Evolutionary conservation across 2,797 vertebrate genomes (phyloP).

Genomic region (Trematomus bernacchii): DNA sequence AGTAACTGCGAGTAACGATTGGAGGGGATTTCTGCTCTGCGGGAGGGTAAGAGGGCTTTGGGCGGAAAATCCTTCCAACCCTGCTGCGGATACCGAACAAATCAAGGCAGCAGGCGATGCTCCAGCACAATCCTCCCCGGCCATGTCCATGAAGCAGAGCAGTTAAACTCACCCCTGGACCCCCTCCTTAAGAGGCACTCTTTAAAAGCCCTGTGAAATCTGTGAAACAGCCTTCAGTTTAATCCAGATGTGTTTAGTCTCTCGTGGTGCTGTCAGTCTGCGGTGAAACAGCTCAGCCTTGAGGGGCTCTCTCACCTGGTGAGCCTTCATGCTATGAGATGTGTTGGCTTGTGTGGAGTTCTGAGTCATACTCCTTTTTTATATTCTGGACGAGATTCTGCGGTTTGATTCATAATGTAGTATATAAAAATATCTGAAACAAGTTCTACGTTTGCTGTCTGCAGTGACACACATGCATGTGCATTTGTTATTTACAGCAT

Average conservation of each 20-base stretch:
- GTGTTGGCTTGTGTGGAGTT: slow-evolving; percentile 30
- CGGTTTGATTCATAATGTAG: background rate
- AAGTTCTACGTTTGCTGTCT: slow-evolving; percentile 9
- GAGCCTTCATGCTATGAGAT: slow-evolving; percentile 35
- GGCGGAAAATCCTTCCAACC: slow-evolving; percentile 74
- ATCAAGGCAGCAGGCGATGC: slow-evolving; percentile 66
- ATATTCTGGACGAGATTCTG: slow-evolving; percentile 4
- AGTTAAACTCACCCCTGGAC: slow-evolving; percentile 54
- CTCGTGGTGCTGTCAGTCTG: slow-evolving; percentile 36
- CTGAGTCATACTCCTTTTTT: slow-evolving; percentile 28
- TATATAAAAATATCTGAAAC: background rate
- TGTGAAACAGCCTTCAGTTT: slow-evolving; percentile 31
- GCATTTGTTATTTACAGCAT: slow-evolving; percentile 48
- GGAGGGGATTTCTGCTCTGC: slow-evolving; percentile 73
- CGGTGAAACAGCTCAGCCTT: slow-evolving; percentile 21
- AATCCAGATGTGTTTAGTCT: slow-evolving; percentile 62
- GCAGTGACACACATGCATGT: slow-evolving; percentile 13
- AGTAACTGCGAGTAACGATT: slow-evolving; percentile 61
- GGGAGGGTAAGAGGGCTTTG: slow-evolving; percentile 74
- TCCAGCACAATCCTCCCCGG: slow-evolving; percentile 63
- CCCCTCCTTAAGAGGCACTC: slow-evolving; percentile 19
- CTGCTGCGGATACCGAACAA: slow-evolving; percentile 66
- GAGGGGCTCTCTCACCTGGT: slow-evolving; percentile 46
- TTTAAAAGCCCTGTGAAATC: slow-evolving; percentile 42
- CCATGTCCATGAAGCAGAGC: slow-evolving; percentile 56